Evolutionary conservation across 2,797 vertebrate species (phyloP).

Genomic region (Propithecus perrieri): DNA sequence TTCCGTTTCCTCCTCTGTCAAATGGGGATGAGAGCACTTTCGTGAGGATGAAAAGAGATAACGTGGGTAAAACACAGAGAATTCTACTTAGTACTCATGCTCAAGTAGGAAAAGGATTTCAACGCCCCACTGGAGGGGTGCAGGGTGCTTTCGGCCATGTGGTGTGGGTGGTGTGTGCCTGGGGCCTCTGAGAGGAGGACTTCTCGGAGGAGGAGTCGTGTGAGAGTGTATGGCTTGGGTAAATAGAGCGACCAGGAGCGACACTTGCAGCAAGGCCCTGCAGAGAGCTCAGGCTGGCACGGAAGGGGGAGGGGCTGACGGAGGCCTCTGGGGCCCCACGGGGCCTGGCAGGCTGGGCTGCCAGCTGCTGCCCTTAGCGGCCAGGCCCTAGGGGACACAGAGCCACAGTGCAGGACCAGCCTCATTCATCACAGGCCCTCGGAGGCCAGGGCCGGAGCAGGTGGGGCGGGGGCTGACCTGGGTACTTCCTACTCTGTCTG

Average conservation of each 20-base stretch:
- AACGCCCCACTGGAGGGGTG: neutral
- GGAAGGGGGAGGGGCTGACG: no score
- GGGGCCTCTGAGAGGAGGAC: neutral
- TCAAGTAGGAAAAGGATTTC: neutral
- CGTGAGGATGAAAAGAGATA: fast-evolving
- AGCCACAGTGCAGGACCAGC: neutral
- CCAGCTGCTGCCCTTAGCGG: constrained; percentile 67
- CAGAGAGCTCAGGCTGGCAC: neutral
- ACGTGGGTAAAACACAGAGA: neutral
- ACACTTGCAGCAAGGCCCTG: neutral
- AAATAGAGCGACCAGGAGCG: neutral
- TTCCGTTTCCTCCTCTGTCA: neutral
- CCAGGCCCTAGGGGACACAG: neutral
- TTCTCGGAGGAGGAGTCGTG: neutral
- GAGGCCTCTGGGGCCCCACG: neutral
- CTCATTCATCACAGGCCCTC: neutral
- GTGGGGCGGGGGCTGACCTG: neutral
- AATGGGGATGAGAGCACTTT: neutral
- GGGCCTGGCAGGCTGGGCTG: neutral
- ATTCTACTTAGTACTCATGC: neutral
- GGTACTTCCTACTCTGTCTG: neutral
- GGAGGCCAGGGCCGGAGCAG: neutral
- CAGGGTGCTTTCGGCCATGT: no score
- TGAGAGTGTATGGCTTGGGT: neutral
- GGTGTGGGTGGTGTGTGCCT: neutral